Conservation (phyloP, 2,797 vertebrate genomes). For the Chrysocyon brachyurus region DNA sequence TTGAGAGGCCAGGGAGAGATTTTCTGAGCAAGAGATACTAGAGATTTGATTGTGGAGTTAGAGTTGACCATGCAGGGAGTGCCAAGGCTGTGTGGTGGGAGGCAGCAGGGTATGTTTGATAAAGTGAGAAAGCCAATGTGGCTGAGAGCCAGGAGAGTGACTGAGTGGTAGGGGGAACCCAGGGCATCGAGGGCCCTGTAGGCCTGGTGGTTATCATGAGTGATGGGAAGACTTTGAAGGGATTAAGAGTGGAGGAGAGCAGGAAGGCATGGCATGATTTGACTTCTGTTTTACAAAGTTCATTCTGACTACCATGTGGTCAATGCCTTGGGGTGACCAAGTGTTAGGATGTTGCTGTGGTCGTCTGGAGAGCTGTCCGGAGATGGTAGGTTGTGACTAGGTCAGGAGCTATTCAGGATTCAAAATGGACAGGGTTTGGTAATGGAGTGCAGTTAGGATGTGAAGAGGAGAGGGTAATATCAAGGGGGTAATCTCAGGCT, state of each 20-base stretch:
- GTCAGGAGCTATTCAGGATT: background rate
- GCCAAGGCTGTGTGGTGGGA: background rate
- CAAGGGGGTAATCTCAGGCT: background rate
- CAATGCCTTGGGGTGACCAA: background rate
- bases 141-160: background rate
- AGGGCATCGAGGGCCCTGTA: background rate
- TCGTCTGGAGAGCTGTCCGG: background rate
- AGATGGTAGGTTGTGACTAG: background rate
- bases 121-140: background rate
- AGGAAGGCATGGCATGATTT: background rate
- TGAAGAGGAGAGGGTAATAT: background rate
- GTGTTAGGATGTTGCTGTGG: background rate
- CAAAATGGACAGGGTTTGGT: background rate
- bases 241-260: background rate
- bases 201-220: background rate
- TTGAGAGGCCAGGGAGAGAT: background rate
- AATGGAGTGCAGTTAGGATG: background rate
- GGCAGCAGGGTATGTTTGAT: background rate
- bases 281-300: background rate
- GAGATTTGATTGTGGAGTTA: background rate
- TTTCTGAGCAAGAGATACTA: constrained; percentile 30
- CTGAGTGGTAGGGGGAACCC: background rate
- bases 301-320: background rate
- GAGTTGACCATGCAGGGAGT: background rate
- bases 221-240: background rate